These are phyloP conservation scores for Motacilla tschutschensis DNA, from an alignment of 2,113 vertebrate species.

Conservation along the genomic window DNA sequence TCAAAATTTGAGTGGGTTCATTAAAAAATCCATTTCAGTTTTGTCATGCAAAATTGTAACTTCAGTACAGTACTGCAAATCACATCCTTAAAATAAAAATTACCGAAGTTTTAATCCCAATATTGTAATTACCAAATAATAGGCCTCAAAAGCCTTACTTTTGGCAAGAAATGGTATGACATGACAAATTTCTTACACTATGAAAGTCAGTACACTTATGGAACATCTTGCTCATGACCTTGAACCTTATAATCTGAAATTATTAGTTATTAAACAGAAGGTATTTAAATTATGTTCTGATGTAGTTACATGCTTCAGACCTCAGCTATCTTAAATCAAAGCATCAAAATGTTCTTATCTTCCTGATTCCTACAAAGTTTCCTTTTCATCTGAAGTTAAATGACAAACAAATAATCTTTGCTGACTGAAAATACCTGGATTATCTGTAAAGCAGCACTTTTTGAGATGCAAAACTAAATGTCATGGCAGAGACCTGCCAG, in stretches of 20 bases:
- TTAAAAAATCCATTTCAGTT: neutral
- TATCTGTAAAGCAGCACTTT: neutral
- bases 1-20: neutral
- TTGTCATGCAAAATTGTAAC: neutral
- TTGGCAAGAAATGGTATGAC: neutral
- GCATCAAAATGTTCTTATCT: neutral
- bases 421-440: neutral
- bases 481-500: neutral
- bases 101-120: neutral
- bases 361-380: neutral
- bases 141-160: neutral
- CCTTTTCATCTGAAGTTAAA: neutral
- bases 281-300: neutral
- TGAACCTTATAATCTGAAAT: neutral
- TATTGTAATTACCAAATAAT: neutral
- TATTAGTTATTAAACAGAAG: neutral
- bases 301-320: neutral
- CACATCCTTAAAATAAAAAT: neutral
- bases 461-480: neutral
- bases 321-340: neutral
- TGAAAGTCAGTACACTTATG: neutral
- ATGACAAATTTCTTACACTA: neutral
- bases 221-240: neutral
- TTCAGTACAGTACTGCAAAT: neutral
- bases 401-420: slow-evolving; percentile 15